phyloP scores from a whole-genome alignment of 2,888 invertebrate species.

The Eubasilissa splendida region DNA sequence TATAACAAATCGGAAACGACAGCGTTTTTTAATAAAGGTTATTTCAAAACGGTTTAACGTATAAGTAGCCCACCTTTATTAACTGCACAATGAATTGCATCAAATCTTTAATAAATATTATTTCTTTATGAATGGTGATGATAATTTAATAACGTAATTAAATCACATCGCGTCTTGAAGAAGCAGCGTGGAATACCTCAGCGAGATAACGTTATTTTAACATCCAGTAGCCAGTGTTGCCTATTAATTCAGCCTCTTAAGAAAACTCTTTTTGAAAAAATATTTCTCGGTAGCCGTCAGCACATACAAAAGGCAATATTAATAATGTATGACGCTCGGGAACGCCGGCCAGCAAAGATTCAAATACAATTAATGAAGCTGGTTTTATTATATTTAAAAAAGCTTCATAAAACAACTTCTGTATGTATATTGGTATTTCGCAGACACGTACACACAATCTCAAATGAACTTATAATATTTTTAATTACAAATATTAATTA shows the following conservation, averaged over 20 bases:
- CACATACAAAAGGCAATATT: slow-evolving; percentile 27
- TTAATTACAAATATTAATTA: background rate
- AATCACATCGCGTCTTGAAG: background rate
- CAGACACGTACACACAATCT: background rate
- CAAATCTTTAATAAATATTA: too few species aligned
- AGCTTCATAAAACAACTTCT: background rate
- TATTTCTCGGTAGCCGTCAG: slow-evolving; percentile 38
- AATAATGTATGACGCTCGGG: slow-evolving; percentile 20
- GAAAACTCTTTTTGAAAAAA: slow-evolving; percentile 4
- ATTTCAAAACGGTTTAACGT: too few species aligned
- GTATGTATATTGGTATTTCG: background rate
- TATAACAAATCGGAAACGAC: too few species aligned
- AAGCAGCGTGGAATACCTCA: background rate
- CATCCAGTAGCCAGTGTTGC: slow-evolving; percentile 21
- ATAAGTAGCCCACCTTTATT: too few species aligned
- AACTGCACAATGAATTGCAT: too few species aligned
- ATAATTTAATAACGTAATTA: background rate
- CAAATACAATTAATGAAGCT: slow-evolving; percentile 26
- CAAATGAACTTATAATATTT: background rate
- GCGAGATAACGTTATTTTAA: background rate
- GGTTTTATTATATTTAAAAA: slow-evolving; percentile 18
- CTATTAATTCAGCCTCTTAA: slow-evolving; percentile 30
- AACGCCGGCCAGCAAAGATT: slow-evolving; percentile 1
- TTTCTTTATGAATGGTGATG: too few species aligned
- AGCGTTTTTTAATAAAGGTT: too few species aligned